A percentile compares a stretch with the other conserved stretches of the same genome.
Conservation (phyloP, 2,797 vertebrate genomes). For the Echeneis naucrates region DNA sequence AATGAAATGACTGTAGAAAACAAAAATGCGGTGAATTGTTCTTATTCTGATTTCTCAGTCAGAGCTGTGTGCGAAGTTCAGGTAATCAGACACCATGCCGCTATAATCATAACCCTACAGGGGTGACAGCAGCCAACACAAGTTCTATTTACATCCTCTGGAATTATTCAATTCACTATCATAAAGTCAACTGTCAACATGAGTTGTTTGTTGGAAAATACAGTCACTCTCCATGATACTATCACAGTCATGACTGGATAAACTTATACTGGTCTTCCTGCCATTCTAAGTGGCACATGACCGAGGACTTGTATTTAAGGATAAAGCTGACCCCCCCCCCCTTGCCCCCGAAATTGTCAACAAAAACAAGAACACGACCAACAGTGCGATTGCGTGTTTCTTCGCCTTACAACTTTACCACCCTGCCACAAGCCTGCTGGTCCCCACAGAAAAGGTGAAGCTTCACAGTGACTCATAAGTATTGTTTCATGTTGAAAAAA, state of each 20-base stretch:
- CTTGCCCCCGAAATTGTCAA: too few relatives aligned
- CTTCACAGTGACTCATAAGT: not conserved
- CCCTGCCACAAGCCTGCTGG: not conserved
- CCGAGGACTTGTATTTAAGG: not conserved
- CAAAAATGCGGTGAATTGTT: too few relatives aligned
- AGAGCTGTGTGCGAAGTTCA: constrained; percentile 56
- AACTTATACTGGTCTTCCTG: constrained; percentile 11
- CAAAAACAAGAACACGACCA: not conserved
- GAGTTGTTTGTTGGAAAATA: constrained; percentile 27
- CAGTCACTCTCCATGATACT: not conserved
- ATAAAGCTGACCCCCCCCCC: not conserved
- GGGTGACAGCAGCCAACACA: constrained; percentile 48
- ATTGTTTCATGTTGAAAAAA: constrained; percentile 2
- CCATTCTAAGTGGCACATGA: constrained; percentile 2
- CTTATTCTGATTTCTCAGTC: constrained; percentile 36
- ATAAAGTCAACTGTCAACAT: constrained; percentile 41
- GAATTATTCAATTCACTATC: constrained; percentile 75
- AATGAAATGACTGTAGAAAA: not conserved
- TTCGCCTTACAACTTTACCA: not conserved
- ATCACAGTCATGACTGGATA: constrained; percentile 1
- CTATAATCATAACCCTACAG: constrained; percentile 68
- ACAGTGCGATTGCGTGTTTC: not conserved
- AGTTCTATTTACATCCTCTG: constrained; percentile 72
- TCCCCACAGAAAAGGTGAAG: not conserved
- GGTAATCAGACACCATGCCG: constrained; percentile 71